phyloP scores from a whole-genome alignment of 1,140 invertebrate species.

The Lerema accius region DNA sequence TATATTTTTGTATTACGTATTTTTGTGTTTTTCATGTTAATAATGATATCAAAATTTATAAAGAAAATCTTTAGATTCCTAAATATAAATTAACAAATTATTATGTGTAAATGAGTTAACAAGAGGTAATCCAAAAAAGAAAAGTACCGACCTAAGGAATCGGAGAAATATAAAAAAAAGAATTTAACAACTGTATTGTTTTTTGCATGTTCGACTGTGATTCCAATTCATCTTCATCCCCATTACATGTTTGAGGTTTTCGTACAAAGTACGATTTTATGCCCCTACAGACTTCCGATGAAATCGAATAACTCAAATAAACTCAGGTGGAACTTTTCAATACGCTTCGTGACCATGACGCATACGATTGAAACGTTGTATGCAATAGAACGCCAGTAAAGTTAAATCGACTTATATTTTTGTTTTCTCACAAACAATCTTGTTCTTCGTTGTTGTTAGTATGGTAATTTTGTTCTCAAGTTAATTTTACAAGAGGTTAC shows the following conservation, averaged over 20 bases:
- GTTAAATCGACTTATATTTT: constrained; percentile 23
- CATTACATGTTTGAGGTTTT: neutral
- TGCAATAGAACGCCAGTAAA: constrained; percentile 39
- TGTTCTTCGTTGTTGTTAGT: neutral
- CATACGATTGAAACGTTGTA: constrained; percentile 66
- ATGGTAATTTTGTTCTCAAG: constrained; percentile 5
- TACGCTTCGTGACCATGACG: constrained; percentile 79
- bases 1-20: too few species aligned
- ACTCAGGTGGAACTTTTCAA: constrained; percentile 78
- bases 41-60: too few species aligned
- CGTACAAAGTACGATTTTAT: constrained; percentile 42
- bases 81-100: too few species aligned
- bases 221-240: neutral
- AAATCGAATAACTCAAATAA: constrained; percentile 75
- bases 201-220: neutral
- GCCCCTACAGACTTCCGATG: constrained; percentile 58
- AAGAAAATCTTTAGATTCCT: too few species aligned
- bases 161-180: too few species aligned
- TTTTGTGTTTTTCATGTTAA: too few species aligned
- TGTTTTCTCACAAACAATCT: neutral
- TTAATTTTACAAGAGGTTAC: constrained; percentile 10
- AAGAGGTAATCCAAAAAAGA: too few species aligned
- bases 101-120: too few species aligned
- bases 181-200: too few species aligned
- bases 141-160: too few species aligned